A percentile compares a stretch with the other conserved stretches of the same genome.
These are phyloP conservation scores for Cacatua alba DNA, from an alignment of 2,113 vertebrate genomes.

Conservation along the genomic window DNA sequence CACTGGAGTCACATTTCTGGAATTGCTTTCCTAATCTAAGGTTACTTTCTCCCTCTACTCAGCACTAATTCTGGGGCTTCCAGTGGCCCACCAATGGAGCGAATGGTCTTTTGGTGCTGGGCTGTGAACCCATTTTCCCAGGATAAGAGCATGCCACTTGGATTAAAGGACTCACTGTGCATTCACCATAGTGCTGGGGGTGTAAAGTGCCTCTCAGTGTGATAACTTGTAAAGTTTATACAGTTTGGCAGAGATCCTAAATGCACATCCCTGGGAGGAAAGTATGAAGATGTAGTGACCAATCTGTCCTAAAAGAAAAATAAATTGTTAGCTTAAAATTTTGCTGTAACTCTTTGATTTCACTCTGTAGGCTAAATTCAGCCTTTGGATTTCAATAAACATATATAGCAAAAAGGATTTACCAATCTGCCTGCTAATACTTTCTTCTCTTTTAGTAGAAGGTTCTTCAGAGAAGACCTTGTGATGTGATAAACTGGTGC, in stretches of 20 bases:
- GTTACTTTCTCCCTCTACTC: not conserved
- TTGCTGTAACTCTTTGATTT: not conserved
- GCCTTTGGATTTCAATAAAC: not conserved
- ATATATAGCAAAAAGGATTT: not conserved
- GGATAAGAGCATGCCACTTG: not conserved
- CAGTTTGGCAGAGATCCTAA: not conserved
- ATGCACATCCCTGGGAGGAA: not conserved
- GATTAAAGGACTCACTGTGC: not conserved
- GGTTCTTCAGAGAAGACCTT: not conserved
- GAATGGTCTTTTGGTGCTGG: not conserved
- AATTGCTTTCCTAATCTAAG: not conserved
- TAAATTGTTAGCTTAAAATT: not conserved
- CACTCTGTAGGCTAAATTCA: not conserved
- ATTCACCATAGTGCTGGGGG: not conserved
- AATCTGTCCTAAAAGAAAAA: not conserved
- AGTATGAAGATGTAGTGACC: not conserved
- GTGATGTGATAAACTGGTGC: not conserved
- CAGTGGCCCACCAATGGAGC: not conserved
- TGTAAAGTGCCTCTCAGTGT: not conserved
- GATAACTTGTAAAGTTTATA: not conserved
- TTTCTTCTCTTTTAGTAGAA: not conserved
- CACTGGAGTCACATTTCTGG: not conserved
- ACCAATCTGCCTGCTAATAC: not conserved
- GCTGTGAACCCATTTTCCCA: not conserved
- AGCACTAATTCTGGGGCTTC: not conserved